A percentile compares a stretch with the other conserved stretches of the same genome.
These are phyloP conservation scores for Siniperca undulata DNA, from an alignment of 2,797 vertebrate species.

Conservation along the genomic window DNA sequence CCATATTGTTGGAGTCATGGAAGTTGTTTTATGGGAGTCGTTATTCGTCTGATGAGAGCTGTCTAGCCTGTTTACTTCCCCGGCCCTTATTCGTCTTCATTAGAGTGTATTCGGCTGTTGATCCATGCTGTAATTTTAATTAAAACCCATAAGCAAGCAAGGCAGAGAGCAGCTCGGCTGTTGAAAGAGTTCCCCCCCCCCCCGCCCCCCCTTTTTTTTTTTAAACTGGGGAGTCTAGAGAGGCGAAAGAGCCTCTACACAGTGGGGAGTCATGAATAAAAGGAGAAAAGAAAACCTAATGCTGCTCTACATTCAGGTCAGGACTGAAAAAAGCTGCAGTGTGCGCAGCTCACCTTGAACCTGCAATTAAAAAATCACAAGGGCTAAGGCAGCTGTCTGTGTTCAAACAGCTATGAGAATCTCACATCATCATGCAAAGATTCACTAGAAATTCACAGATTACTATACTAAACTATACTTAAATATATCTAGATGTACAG, in stretches of 20 bases:
- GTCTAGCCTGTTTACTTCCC: constrained; percentile 62
- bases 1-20: constrained; percentile 15
- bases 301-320: constrained; percentile 63
- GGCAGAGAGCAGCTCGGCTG: constrained; percentile 38
- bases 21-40: constrained; percentile 50
- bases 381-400: constrained; percentile 14
- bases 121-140: constrained; percentile 82
- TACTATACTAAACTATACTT: background rate
- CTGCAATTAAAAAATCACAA: constrained; percentile 50
- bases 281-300: constrained; percentile 8
- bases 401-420: constrained; percentile 14
- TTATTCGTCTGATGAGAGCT: constrained; percentile 59
- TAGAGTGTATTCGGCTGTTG: constrained; percentile 72
- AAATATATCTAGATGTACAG: constrained; percentile 1
- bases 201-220: background rate
- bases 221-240: constrained; percentile 11
- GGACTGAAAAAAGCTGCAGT: constrained; percentile 20
- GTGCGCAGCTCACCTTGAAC: constrained; percentile 55
- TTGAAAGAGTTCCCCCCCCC: constrained; percentile 25
- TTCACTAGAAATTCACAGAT: background rate
- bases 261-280: constrained; percentile 61
- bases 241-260: constrained; percentile 42
- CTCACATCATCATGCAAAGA: constrained; percentile 1
- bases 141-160: constrained; percentile 77
- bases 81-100: constrained; percentile 67